Percentiles rank a stretch among this genome's conserved stretches.
Conservation (phyloP, 2,113 vertebrate genomes). For the Verasper variegatus region DNA sequence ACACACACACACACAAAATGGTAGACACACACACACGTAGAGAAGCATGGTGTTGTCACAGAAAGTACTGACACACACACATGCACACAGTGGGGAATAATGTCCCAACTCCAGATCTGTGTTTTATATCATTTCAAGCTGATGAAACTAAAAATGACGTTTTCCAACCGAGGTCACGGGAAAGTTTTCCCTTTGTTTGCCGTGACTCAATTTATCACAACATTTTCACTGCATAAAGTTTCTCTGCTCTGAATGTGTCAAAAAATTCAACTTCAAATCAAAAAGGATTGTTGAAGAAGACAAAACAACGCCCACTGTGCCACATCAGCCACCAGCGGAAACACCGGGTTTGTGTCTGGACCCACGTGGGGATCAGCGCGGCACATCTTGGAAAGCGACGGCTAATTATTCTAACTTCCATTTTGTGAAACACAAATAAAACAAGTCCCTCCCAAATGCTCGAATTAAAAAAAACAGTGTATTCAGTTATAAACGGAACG, state of each 20-base stretch:
- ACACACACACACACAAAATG: slow-evolving; percentile 35
- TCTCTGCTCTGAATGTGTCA: not conserved
- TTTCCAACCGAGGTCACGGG: slow-evolving; percentile 18
- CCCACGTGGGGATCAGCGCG: not conserved
- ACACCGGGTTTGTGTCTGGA: not conserved
- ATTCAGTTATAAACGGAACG: too few species aligned
- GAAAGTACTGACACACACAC: slow-evolving; percentile 22
- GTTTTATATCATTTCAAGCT: slow-evolving; percentile 50
- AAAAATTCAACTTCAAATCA: not conserved
- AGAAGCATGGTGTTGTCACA: slow-evolving; percentile 10
- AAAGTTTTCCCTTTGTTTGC: slow-evolving; percentile 31
- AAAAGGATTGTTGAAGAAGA: not conserved
- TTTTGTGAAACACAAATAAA: not conserved
- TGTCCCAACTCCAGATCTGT: slow-evolving; percentile 43
- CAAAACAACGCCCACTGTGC: slow-evolving; percentile 1
- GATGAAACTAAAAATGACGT: slow-evolving; percentile 37
- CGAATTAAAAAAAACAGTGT: too few species aligned
- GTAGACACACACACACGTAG: slow-evolving; percentile 22
- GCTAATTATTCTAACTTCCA: not conserved
- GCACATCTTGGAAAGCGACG: too few species aligned
- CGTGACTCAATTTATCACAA: not conserved
- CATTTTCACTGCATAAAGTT: not conserved
- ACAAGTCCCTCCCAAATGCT: not conserved
- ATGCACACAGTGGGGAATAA: slow-evolving; percentile 39
- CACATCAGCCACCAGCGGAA: not conserved